Conservation (phyloP, 2,113 vertebrate species). For the Desmodus rotundus region DNA sequence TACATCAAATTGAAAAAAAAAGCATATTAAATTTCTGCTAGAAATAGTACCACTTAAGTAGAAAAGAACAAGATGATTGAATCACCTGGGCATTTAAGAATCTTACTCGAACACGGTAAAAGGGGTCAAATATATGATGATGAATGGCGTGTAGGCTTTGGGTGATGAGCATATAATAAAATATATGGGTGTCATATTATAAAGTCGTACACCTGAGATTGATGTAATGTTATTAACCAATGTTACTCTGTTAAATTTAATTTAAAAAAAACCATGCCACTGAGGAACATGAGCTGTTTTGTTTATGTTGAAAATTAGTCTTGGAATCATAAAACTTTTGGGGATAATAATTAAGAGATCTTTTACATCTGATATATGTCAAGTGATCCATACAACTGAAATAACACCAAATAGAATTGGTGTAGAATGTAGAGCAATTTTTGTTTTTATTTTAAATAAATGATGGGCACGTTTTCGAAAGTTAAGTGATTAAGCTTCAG, state of each 20-base stretch:
- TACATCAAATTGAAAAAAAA: background rate
- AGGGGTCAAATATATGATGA: no score
- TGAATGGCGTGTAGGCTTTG: background rate
- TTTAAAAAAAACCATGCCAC: background rate
- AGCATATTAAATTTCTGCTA: background rate
- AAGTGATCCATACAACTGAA: background rate
- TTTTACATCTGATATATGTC: background rate
- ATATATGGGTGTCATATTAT: background rate
- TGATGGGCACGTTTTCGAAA: background rate
- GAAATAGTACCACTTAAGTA: background rate
- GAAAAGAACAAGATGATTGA: background rate
- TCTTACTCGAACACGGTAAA: background rate
- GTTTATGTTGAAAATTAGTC: background rate
- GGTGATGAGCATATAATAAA: background rate
- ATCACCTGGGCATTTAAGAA: background rate
- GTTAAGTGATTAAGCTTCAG: background rate
- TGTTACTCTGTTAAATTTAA: background rate
- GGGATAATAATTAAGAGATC: background rate
- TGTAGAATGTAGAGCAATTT: background rate
- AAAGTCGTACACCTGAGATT: background rate
- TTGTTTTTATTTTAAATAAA: background rate
- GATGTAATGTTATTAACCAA: background rate
- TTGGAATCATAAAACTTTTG: background rate
- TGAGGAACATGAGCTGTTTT: background rate
- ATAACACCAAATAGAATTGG: background rate